phyloP scores from a whole-genome alignment of 1,140 invertebrate genomes.

The Drosophila arawakana region DNA sequence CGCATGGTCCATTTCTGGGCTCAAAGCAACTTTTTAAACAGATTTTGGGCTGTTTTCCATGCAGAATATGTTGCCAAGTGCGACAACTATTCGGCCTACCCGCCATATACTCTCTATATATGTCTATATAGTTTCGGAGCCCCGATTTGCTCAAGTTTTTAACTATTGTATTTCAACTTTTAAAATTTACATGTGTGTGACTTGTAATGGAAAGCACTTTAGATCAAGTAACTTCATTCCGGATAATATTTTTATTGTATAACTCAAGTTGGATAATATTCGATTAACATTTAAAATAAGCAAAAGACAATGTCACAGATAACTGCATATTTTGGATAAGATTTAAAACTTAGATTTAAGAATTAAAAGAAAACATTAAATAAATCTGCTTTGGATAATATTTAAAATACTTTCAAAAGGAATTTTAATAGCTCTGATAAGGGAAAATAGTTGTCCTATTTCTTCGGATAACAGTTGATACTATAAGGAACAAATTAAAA shows the following conservation, averaged over 20 bases:
- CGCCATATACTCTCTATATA: neutral
- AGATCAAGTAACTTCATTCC: neutral
- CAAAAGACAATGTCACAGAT: too few relatives aligned
- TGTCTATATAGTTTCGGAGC: neutral
- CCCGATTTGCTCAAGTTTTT: neutral
- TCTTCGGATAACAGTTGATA: neutral
- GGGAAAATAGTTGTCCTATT: too few relatives aligned
- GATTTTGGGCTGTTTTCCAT: neutral
- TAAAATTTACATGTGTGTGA: constrained; percentile 5
- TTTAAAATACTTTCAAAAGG: too few relatives aligned
- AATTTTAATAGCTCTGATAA: too few relatives aligned
- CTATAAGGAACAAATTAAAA: neutral
- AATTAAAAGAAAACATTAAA: too few relatives aligned
- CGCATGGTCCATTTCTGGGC: neutral
- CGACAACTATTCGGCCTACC: constrained; percentile 12
- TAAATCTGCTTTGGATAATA: too few relatives aligned
- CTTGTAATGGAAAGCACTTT: neutral
- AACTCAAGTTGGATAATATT: too few relatives aligned
- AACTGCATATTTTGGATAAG: too few relatives aligned
- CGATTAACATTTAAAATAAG: too few relatives aligned
- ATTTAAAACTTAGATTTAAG: too few relatives aligned
- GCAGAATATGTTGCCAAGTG: neutral
- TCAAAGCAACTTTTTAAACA: constrained; percentile 12
- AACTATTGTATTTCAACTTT: neutral
- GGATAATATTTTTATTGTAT: too few relatives aligned